phyloP scores from a whole-genome alignment of 2,888 invertebrate species.

The Melanchra persicariae region DNA sequence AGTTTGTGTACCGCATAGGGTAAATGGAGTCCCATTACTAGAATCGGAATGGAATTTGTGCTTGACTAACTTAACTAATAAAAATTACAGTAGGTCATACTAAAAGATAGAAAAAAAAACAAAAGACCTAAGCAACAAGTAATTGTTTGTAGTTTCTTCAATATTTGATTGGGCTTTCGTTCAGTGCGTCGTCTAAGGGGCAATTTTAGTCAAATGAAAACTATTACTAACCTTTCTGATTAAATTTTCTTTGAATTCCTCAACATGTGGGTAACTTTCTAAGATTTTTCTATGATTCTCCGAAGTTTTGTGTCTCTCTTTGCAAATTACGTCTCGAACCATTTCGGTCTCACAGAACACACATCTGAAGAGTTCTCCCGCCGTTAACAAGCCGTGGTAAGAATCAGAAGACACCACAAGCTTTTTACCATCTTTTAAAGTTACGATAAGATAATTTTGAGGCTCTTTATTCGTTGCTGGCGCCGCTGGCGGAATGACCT shows the following conservation, averaged over 20 bases:
- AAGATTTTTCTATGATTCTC: conserved; percentile 70
- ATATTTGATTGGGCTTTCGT: neutral
- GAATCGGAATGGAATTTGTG: too few species aligned
- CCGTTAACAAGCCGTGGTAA: conserved; percentile 78
- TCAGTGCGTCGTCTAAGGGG: too few species aligned
- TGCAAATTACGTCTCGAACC: conserved; percentile 65
- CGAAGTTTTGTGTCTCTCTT: conserved; percentile 74
- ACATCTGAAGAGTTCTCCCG: conserved; percentile 74
- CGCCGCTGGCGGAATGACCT: conserved; percentile 7
- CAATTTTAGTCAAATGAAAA: neutral
- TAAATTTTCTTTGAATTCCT: conserved; percentile 76
- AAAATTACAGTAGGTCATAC: neutral
- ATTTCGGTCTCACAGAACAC: conserved; percentile 76
- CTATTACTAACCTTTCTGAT: conserved; percentile 75
- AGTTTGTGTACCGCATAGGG: too few species aligned
- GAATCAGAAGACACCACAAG: conserved; percentile 79
- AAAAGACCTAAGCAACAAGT: neutral
- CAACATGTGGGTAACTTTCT: conserved; percentile 73
- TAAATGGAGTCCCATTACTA: too few species aligned
- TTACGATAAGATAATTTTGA: conserved; percentile 75
- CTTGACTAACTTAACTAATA: too few species aligned
- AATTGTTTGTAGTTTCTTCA: neutral
- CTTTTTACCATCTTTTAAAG: conserved; percentile 74
- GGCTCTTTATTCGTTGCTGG: conserved; percentile 42
- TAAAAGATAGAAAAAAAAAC: neutral